Conservation (phyloP, 2,888 invertebrate species). For the Allygus modestus region DNA sequence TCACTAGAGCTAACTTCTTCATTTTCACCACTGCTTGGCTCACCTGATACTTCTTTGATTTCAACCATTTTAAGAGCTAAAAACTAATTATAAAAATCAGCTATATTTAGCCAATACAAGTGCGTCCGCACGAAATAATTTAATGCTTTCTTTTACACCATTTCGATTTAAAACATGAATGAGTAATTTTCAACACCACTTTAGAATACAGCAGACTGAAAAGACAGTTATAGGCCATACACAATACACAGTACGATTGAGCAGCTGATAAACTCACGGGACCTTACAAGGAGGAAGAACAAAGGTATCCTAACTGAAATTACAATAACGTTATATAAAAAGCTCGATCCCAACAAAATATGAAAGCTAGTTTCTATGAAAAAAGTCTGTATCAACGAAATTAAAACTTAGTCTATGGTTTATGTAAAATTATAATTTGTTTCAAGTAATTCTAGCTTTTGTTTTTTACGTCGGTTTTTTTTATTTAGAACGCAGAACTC, state of each 20-base stretch:
- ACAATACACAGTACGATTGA: not conserved
- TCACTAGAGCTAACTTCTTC: conserved; percentile 6
- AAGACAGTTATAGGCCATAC: not conserved
- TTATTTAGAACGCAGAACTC: too few relatives aligned
- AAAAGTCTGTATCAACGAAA: too few relatives aligned
- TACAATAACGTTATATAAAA: too few relatives aligned
- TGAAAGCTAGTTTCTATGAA: too few relatives aligned
- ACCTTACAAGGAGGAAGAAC: not conserved
- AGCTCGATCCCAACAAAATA: too few relatives aligned
- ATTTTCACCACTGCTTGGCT: not conserved
- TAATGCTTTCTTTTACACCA: not conserved
- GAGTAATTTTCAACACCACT: conserved; percentile 7
- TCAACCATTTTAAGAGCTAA: not conserved
- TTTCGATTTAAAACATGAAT: not conserved
- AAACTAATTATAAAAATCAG: not conserved
- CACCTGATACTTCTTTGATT: conserved; percentile 26
- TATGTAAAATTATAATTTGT: too few relatives aligned
- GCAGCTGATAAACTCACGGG: conserved; percentile 5
- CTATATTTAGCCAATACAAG: not conserved
- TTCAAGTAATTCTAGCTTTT: too few relatives aligned
- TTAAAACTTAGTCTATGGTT: too few relatives aligned
- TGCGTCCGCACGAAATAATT: not conserved
- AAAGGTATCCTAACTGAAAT: too few relatives aligned
- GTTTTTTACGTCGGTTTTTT: too few relatives aligned
- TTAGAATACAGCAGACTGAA: not conserved